Evolutionary conservation across 2,797 vertebrate genomes (phyloP).

Genomic region (Leptatherina wallacei): DNA sequence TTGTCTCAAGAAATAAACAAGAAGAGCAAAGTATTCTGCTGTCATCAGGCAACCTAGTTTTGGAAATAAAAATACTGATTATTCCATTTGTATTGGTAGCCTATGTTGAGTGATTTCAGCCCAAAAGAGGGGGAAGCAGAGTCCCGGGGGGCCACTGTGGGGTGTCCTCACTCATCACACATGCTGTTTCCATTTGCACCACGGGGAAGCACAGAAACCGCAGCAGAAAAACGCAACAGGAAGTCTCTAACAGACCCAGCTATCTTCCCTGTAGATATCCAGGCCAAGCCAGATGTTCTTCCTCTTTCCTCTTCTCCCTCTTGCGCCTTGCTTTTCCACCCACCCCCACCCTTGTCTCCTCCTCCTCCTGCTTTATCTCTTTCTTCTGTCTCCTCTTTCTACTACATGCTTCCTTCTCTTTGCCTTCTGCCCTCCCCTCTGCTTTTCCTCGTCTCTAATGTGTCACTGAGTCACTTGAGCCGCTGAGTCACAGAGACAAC

Average conservation of each 20-base stretch:
- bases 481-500: conserved; percentile 62
- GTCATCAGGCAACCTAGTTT: conserved; percentile 19
- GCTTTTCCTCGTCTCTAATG: conserved; percentile 18
- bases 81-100: conserved; percentile 28
- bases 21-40: conserved; percentile 19
- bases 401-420: conserved; percentile 9
- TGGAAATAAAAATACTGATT: conserved; percentile 16
- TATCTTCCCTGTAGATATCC: conserved; percentile 69
- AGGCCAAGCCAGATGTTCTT: conserved; percentile 76
- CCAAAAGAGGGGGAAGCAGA: conserved; percentile 4
- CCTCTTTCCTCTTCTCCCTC: conserved; percentile 46
- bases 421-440: conserved; percentile 7
- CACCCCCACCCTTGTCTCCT: conserved; percentile 4
- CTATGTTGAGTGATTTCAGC: conserved; percentile 22
- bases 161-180: conserved; percentile 59
- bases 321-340: conserved; percentile 21
- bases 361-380: conserved; percentile 8
- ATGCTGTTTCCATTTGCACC: conserved; percentile 76
- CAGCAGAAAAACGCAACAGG: conserved; percentile 73
- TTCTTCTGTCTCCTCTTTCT: conserved; percentile 33
- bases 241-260: conserved; percentile 68
- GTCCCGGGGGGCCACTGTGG: conserved; percentile 38
- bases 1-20: conserved; percentile 10
- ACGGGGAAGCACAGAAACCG: conserved; percentile 67
- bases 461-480: conserved; percentile 52